phyloP scores from a whole-genome alignment of 2,888 invertebrate species.

The Tetragonisca angustula region DNA sequence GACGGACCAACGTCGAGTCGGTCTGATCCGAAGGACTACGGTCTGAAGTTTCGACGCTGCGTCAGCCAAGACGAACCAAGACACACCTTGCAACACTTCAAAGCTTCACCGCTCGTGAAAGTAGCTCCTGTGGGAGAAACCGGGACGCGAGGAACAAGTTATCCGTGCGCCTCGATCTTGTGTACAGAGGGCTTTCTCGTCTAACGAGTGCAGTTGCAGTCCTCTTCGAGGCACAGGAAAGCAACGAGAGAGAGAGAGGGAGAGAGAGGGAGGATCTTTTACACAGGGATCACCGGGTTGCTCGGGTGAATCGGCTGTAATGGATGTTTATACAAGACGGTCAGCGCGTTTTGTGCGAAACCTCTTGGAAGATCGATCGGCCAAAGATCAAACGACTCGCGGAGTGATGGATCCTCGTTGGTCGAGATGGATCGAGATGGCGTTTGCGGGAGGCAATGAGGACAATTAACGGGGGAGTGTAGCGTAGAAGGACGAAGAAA shows the following conservation, averaged over 20 bases:
- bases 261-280: constrained; percentile 28
- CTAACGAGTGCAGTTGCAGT: constrained; percentile 44
- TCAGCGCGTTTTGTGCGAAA: not conserved
- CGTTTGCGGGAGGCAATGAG: not conserved
- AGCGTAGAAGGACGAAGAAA: too few species aligned
- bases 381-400: constrained; percentile 13
- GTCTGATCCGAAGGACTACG: constrained; percentile 25
- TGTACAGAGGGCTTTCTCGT: constrained; percentile 40
- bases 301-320: constrained; percentile 41
- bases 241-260: not conserved
- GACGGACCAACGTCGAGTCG: constrained; percentile 9
- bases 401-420: not conserved
- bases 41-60: constrained; percentile 55
- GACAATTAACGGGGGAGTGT: not conserved
- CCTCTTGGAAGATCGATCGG: constrained; percentile 29
- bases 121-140: constrained; percentile 32
- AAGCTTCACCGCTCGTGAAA: constrained; percentile 46
- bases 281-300: constrained; percentile 16
- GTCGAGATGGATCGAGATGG: not conserved
- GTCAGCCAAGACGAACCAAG: constrained; percentile 15
- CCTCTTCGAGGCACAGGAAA: constrained; percentile 20
- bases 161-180: constrained; percentile 56
- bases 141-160: constrained; percentile 39
- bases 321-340: constrained; percentile 40
- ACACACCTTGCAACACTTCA: constrained; percentile 54